A percentile compares a stretch with the other conserved stretches of the same genome.
Evolutionary conservation across 2,797 vertebrate species (phyloP).

Genomic region (Neostethus bicornis): DNA sequence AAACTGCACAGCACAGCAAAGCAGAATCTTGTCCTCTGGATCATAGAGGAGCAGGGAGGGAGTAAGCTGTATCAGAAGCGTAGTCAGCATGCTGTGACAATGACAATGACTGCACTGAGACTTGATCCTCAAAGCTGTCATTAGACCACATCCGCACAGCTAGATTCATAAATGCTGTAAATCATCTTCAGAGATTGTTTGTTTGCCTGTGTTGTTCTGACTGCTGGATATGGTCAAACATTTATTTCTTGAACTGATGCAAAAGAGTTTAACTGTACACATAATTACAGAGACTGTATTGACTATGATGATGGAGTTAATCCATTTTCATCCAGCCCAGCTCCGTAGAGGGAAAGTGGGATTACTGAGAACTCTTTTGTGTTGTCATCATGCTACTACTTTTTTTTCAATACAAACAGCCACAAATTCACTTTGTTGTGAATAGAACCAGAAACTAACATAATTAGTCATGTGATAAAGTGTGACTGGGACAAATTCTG

Average conservation of each 20-base stretch:
- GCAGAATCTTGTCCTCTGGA: constrained; percentile 50
- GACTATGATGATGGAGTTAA: constrained; percentile 44
- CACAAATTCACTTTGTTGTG: constrained; percentile 40
- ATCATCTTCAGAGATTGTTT: constrained; percentile 27
- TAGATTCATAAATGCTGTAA: constrained; percentile 21
- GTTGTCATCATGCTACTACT: constrained; percentile 17
- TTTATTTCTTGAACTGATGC: constrained; percentile 28
- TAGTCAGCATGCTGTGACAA: constrained; percentile 37
- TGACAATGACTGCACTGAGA: constrained; percentile 33
- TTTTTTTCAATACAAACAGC: constrained; percentile 21
- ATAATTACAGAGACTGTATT: constrained; percentile 38
- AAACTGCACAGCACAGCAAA: constrained; percentile 55
- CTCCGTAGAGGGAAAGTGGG: constrained; percentile 26
- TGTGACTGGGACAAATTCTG: constrained; percentile 36
- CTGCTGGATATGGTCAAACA: constrained; percentile 35
- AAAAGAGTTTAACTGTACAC: constrained; percentile 14
- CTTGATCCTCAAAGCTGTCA: constrained; percentile 46
- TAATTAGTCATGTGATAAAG: constrained; percentile 51
- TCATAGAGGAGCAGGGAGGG: constrained; percentile 32
- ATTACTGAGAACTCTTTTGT: constrained; percentile 38
- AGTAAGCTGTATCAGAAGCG: constrained; percentile 40
- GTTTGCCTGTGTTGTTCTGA: constrained; percentile 17
- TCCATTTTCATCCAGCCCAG: constrained; percentile 37
- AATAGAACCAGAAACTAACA: constrained; percentile 51
- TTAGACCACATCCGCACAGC: constrained; percentile 27